Evolutionary conservation across 2,888 invertebrate species (phyloP).

Genomic region (Marronus borbonicus): DNA sequence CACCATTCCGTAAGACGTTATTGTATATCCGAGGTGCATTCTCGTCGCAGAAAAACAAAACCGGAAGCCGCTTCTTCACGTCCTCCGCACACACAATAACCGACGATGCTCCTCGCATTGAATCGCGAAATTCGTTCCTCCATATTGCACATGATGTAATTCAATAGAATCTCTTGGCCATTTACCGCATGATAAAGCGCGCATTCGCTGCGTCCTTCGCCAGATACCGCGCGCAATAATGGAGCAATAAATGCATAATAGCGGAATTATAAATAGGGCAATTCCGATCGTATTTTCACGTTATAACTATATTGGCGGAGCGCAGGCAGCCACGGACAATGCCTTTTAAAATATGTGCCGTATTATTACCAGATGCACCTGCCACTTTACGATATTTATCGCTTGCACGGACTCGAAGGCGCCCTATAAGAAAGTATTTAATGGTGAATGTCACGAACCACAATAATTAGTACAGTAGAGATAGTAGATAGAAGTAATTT

Average conservation of each 20-base stretch:
- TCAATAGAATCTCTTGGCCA: slow-evolving; percentile 9
- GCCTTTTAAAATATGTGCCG: not conserved
- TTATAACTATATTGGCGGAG: not conserved
- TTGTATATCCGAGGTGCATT: too few relatives aligned
- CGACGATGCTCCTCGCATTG: not conserved
- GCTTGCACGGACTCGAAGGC: too few relatives aligned
- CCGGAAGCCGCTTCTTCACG: too few relatives aligned
- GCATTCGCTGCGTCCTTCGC: not conserved
- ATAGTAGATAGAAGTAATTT: too few relatives aligned
- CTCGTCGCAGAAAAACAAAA: too few relatives aligned
- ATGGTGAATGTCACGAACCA: too few relatives aligned
- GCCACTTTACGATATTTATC: too few relatives aligned
- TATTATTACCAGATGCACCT: too few relatives aligned
- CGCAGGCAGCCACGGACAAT: not conserved
- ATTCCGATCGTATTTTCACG: not conserved
- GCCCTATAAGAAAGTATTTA: too few relatives aligned
- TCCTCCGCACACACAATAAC: too few relatives aligned
- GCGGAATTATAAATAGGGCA: slow-evolving; percentile 7
- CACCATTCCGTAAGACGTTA: too few relatives aligned
- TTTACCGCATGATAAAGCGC: slow-evolving; percentile 9
- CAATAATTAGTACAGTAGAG: too few relatives aligned
- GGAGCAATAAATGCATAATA: slow-evolving; percentile 11
- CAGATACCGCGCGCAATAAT: slow-evolving; percentile 10
- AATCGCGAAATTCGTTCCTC: not conserved
- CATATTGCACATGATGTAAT: slow-evolving; percentile 1